Conservation (phyloP, 2,888 invertebrate species). For the Bellardia pandia region DNA sequence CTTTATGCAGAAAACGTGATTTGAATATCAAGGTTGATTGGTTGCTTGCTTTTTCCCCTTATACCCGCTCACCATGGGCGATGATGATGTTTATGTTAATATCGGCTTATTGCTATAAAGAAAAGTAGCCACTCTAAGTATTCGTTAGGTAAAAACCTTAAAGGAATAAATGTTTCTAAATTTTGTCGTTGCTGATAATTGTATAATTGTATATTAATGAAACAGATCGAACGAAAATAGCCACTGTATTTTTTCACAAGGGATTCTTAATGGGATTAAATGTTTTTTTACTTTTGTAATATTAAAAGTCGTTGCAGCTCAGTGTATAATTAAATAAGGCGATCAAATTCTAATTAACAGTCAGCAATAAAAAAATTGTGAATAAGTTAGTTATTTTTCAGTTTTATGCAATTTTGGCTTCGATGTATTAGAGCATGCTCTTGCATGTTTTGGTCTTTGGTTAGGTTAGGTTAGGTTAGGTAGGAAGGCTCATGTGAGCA, state of each 20-base stretch:
- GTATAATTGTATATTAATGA: slow-evolving; percentile 14
- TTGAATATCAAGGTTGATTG: slow-evolving; percentile 47
- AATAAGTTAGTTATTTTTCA: too few relatives aligned
- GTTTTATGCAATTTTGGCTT: too few relatives aligned
- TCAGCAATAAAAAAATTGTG: too few relatives aligned
- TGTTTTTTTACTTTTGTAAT: slow-evolving; percentile 1
- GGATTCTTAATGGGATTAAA: not conserved
- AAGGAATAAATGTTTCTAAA: not conserved
- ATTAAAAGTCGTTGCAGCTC: not conserved
- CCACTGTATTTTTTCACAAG: slow-evolving; percentile 10
- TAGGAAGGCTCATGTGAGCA: too few relatives aligned
- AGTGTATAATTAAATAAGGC: not conserved
- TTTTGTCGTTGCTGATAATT: slow-evolving; percentile 9
- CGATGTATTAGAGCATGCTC: too few relatives aligned
- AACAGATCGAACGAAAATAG: slow-evolving; percentile 7
- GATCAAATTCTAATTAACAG: not conserved
- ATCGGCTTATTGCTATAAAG: slow-evolving; percentile 17
- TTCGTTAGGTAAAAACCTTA: not conserved
- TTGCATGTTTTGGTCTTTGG: too few relatives aligned
- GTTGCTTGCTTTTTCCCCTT: not conserved
- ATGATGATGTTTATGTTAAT: slow-evolving; percentile 41
- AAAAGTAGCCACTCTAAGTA: slow-evolving; percentile 47
- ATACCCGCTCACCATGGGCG: slow-evolving; percentile 31
- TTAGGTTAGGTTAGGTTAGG: too few relatives aligned
- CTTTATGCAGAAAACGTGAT: slow-evolving; percentile 25